Evolutionary conservation across 2,797 vertebrate genomes (phyloP).

Genomic region (Sebastolobus alascanus): DNA sequence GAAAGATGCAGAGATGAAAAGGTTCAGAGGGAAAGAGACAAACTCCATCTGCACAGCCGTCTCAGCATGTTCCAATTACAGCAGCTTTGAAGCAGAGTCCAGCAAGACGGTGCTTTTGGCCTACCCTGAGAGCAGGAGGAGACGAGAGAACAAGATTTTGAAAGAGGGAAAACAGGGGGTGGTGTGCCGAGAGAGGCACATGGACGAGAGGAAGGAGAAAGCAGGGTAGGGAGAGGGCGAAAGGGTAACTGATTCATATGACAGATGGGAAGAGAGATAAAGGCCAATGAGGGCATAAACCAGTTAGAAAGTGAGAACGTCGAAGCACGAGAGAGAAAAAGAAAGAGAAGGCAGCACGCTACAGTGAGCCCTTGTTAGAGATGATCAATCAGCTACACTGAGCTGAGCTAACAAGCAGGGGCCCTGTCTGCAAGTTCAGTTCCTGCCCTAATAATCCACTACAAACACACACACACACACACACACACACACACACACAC

Average conservation of each 20-base stretch:
- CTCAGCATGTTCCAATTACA: conserved; percentile 80
- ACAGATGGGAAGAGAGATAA: conserved; percentile 7
- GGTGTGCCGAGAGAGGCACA: conserved; percentile 16
- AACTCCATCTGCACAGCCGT: conserved; percentile 48
- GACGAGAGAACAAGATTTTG: conserved; percentile 19
- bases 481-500: conserved; percentile 38
- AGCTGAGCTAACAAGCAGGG: conserved; percentile 75
- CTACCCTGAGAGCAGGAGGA: conserved; percentile 52
- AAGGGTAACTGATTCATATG: conserved; percentile 27
- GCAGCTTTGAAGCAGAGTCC: conserved; percentile 74
- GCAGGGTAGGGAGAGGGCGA: conserved; percentile 16
- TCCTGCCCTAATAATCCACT: conserved; percentile 66
- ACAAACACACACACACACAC: conserved; percentile 38
- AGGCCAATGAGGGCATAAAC: conserved; percentile 37
- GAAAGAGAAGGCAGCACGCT: conserved; percentile 58
- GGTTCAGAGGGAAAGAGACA: conserved; percentile 43
- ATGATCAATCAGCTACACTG: conserved; percentile 76
- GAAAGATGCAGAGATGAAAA: conserved; percentile 61
- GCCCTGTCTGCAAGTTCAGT: conserved; percentile 66
- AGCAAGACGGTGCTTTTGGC: conserved; percentile 59
- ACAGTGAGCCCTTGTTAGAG: conserved; percentile 73
- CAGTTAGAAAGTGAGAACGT: conserved; percentile 64
- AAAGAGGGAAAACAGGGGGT: conserved; percentile 27
- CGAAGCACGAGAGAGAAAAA: conserved; percentile 39
- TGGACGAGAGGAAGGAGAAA: conserved; percentile 9